Evolutionary conservation across 1,140 invertebrate genomes (phyloP).

Genomic region (Harpegnathos saltator): DNA sequence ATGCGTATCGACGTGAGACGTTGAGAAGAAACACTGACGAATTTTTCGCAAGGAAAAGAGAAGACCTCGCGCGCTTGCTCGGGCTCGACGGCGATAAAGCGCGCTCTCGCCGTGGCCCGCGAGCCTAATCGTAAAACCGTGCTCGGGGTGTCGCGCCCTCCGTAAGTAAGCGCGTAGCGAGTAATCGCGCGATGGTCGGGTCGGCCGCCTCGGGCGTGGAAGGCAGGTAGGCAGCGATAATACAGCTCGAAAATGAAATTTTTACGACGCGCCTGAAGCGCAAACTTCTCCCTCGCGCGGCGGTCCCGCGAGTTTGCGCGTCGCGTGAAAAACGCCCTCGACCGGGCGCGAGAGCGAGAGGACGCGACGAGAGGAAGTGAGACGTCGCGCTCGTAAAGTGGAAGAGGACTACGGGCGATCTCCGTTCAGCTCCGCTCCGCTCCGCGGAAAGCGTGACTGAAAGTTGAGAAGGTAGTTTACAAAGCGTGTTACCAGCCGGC

Average conservation of each 20-base stretch:
- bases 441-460: too few relatives aligned
- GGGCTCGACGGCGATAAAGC: slow-evolving; percentile 10
- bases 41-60: slow-evolving; percentile 59
- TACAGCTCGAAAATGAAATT: slow-evolving; percentile 41
- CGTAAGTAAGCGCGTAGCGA: not conserved
- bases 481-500: slow-evolving; percentile 25
- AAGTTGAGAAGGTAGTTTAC: slow-evolving; percentile 25
- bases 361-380: not conserved
- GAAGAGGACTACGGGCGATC: too few relatives aligned
- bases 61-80: slow-evolving; percentile 61
- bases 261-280: slow-evolving; percentile 40
- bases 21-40: slow-evolving; percentile 63
- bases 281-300: slow-evolving; percentile 19
- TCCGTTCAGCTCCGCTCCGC: too few relatives aligned
- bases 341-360: not conserved
- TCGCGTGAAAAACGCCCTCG: not conserved
- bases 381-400: slow-evolving; percentile 9
- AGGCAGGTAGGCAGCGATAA: not conserved
- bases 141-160: not conserved
- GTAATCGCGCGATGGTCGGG: slow-evolving; percentile 11
- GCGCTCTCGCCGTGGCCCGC: too few relatives aligned
- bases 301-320: slow-evolving; percentile 1
- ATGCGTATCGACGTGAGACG: slow-evolving; percentile 43
- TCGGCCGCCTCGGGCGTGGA: not conserved
- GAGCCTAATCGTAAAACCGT: slow-evolving; percentile 27